Evolutionary conservation across 2,888 invertebrate species (phyloP).

Genomic region (Strigamia maritima): DNA sequence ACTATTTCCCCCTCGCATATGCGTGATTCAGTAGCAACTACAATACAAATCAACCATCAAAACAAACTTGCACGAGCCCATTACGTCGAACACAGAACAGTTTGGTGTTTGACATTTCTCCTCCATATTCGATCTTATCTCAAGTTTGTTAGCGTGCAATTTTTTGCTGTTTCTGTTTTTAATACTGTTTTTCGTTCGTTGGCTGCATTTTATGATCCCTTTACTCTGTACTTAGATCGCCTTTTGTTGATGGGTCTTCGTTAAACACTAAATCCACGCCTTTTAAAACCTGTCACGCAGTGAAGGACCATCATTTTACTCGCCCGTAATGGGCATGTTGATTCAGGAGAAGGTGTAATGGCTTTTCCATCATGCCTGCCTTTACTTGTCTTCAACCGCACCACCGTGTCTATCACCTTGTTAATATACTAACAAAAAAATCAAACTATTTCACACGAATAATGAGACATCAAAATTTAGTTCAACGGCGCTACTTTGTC

Average conservation of each 20-base stretch:
- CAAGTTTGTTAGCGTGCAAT: slow-evolving; percentile 34
- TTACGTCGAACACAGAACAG: slow-evolving; percentile 19
- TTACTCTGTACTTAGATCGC: slow-evolving; percentile 34
- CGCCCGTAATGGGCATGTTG: slow-evolving; percentile 19
- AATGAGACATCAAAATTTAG: neutral
- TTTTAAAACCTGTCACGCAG: slow-evolving; percentile 30
- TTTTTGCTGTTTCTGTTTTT: slow-evolving; percentile 16
- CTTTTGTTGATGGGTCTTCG: slow-evolving; percentile 22
- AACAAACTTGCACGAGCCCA: slow-evolving; percentile 20
- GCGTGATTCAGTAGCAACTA: slow-evolving; percentile 22
- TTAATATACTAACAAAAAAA: neutral
- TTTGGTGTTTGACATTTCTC: slow-evolving; percentile 30
- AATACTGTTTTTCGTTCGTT: slow-evolving; percentile 24
- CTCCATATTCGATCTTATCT: slow-evolving; percentile 3
- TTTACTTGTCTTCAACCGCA: slow-evolving; percentile 6
- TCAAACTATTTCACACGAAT: neutral
- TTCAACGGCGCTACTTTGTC: neutral
- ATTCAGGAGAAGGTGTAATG: neutral
- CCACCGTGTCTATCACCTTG: slow-evolving; percentile 23
- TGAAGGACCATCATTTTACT: slow-evolving; percentile 29
- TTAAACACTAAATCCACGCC: slow-evolving; percentile 34
- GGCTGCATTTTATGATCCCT: slow-evolving; percentile 23
- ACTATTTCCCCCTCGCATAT: neutral
- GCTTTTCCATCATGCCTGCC: neutral
- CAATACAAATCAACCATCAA: slow-evolving; percentile 7